Base-by-base conservation (phyloP, 2,888 invertebrate species). In the Melolontha melolontha region DNA sequence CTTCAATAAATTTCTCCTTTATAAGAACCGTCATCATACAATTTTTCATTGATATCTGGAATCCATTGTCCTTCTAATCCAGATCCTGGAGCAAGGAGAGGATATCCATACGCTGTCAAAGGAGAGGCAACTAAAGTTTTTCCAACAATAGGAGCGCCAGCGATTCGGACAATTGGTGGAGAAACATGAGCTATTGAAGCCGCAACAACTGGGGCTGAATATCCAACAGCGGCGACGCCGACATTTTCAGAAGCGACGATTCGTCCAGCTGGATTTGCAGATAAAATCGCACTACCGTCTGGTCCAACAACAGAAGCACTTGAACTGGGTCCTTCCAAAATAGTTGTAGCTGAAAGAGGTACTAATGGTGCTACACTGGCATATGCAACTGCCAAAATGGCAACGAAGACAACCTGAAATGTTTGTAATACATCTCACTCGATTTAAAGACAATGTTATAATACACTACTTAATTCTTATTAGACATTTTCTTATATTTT, bases 1-100 rank as follows among this genome's bases (percentile, higher is more conserved):
- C 17, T 34, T 50, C 66, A 67, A 50, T 69, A 72, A 63, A 70
- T 71, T 66, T 77, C 78, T 44, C 76, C 78, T 66, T 77, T 79
- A 72, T 80, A 80, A 47, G 79, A 76, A 7, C 80, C 80, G 70
- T 80, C 78, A 68, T 80, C 78, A 71, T 79, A 79, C 27, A 79
- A 73, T 67, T 76, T 74, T 69, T 79, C 79, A 47, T 74, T 76
- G 67, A 74, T 72, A 41, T 75, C 75, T 39, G 74, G 76, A 11
- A 76, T 52, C 69, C 73, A 77, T 71, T 76, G 77, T 59, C 77
- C 76, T 75, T 76, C 76, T 42, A 74, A 57, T 55, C 75, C 77
- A 50, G 75, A 75, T 17, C 76, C 76, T 34, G 74, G 52, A 41
- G 75, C 75, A 7, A 72, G 64, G 6, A 71, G 44, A 51, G 74